Percentiles rank a stretch among this genome's conserved stretches.
These are phyloP conservation scores for Microtus richardsoni DNA, from an alignment of 2,113 vertebrate genomes.

Conservation along the genomic window DNA sequence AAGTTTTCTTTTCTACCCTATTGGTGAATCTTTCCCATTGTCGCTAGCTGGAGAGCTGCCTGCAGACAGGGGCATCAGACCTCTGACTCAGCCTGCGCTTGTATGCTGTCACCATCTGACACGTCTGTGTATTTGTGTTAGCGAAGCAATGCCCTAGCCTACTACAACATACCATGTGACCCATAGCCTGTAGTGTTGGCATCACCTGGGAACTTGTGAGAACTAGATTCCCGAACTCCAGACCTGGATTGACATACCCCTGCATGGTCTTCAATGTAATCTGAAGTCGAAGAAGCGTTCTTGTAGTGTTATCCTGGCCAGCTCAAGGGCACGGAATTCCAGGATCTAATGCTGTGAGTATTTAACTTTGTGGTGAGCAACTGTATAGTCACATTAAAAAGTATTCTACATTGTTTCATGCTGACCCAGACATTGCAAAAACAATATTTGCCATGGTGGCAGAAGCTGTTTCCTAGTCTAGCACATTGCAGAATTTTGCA, in stretches of 20 bases:
- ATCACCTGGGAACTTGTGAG: neutral
- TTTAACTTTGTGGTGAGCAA: neutral
- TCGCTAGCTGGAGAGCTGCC: neutral
- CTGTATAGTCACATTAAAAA: neutral
- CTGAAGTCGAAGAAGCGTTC: neutral
- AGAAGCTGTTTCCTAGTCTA: conserved; percentile 64
- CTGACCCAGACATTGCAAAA: conserved; percentile 33
- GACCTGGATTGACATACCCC: neutral
- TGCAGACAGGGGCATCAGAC: neutral
- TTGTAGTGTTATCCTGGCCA: neutral
- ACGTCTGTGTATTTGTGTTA: neutral
- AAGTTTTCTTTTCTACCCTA: no score
- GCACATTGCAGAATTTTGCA: conserved; percentile 48
- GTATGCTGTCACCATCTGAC: accelerated
- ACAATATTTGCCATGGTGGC: conserved; percentile 60
- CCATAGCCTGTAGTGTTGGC: accelerated
- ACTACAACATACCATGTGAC: neutral
- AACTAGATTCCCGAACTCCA: neutral
- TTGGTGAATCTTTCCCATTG: neutral
- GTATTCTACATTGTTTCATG: neutral
- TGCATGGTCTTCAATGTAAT: neutral
- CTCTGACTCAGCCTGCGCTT: neutral
- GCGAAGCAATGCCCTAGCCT: neutral
- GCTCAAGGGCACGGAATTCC: neutral
- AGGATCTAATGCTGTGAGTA: neutral